Conservation (phyloP, 2,888 invertebrate species). For the Hirtodrosophila histrioides region DNA sequence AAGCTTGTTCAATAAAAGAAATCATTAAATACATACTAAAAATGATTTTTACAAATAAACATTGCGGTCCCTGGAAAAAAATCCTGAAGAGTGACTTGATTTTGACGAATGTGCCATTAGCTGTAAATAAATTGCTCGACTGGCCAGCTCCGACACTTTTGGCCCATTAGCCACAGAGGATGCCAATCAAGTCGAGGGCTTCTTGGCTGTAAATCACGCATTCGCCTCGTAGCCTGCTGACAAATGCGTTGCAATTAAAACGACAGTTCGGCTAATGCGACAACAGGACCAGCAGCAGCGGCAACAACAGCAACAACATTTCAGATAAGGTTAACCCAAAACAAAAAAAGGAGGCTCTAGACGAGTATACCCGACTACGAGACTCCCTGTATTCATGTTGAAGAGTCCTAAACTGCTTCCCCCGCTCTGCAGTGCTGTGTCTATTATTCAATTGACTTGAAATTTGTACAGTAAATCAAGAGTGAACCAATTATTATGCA, state of each 20-base stretch:
- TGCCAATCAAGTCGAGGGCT: slow-evolving; percentile 42
- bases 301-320: slow-evolving; percentile 26
- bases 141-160: slow-evolving; percentile 27
- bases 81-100: slow-evolving; percentile 14
- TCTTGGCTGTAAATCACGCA: slow-evolving; percentile 42
- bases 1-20: too few species aligned
- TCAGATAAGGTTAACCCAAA: slow-evolving; percentile 16
- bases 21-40: too few species aligned
- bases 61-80: background rate
- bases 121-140: slow-evolving; percentile 40
- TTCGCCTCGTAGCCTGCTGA: slow-evolving; percentile 39
- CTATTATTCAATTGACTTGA: too few species aligned
- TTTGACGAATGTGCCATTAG: slow-evolving; percentile 21
- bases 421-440: too few species aligned
- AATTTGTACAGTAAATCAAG: too few species aligned
- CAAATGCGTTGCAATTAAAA: slow-evolving; percentile 70
- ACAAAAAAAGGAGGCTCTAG: background rate
- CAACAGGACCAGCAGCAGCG: slow-evolving; percentile 18
- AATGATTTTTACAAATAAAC: background rate
- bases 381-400: too few species aligned
- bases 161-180: slow-evolving; percentile 40
- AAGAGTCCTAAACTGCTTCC: too few species aligned
- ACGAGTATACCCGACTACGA: too few species aligned
- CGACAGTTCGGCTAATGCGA: slow-evolving; percentile 59
- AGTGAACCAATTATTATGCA: too few species aligned